Evolutionary conservation across 2,888 invertebrate genomes (phyloP).

Genomic region (Phoronis australis): DNA sequence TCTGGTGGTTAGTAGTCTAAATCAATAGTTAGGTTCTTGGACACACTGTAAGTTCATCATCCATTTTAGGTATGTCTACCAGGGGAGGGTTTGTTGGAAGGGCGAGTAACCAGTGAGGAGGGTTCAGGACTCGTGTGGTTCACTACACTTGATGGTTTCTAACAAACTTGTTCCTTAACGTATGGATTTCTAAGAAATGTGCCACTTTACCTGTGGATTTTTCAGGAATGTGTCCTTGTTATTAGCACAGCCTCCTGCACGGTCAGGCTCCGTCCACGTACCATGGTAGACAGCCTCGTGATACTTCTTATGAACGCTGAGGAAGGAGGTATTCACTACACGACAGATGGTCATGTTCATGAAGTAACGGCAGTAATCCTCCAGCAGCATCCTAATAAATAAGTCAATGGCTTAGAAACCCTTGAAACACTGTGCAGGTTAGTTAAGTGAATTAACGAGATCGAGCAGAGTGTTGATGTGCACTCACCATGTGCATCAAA

Average conservation of each 20-base stretch:
- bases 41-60: no score
- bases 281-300: slow-evolving; percentile 54
- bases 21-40: no score
- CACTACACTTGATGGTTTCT: no score
- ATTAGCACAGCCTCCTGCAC: slow-evolving; percentile 60
- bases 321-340: slow-evolving; percentile 59
- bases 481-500: slow-evolving; percentile 4
- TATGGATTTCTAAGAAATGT: no score
- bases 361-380: slow-evolving; percentile 60
- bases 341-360: slow-evolving; percentile 58
- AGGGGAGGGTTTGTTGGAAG: no score
- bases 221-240: slow-evolving; percentile 58
- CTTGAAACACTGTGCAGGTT: not conserved
- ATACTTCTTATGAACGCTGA: slow-evolving; percentile 58
- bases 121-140: no score
- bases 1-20: no score
- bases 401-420: slow-evolving; percentile 10
- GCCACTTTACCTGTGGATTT: slow-evolving; percentile 59
- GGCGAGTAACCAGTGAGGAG: no score
- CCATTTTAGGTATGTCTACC: no score
- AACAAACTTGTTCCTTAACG: no score
- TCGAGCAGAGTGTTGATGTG: not conserved
- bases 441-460: not conserved
- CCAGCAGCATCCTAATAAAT: slow-evolving; percentile 60
- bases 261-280: slow-evolving; percentile 56